These are phyloP conservation scores for Nymphalis urticae DNA, from an alignment of 2,888 invertebrate genomes.

Conservation along the genomic window DNA sequence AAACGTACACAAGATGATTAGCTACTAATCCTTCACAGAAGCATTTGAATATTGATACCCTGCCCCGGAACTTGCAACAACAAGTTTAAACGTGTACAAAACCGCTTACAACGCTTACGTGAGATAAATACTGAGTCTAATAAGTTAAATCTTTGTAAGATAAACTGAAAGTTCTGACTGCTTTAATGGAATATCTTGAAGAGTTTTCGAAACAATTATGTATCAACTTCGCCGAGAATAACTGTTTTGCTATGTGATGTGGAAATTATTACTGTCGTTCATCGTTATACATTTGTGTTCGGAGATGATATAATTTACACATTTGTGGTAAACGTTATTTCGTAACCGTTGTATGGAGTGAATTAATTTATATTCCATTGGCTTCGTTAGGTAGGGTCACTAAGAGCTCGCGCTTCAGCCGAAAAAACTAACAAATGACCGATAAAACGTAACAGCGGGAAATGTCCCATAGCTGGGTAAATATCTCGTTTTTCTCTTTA, in stretches of 20 bases:
- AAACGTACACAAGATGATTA: not conserved
- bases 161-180: slow-evolving; percentile 10
- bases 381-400: too few species aligned
- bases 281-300: not conserved
- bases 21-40: not conserved
- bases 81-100: slow-evolving; percentile 16
- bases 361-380: too few species aligned
- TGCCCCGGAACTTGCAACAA: slow-evolving; percentile 18
- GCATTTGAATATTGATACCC: slow-evolving; percentile 12
- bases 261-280: not conserved
- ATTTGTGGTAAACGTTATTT: not conserved
- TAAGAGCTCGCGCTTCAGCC: too few species aligned
- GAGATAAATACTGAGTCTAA: slow-evolving; percentile 15
- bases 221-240: not conserved
- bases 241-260: not conserved
- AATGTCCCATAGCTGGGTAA: too few species aligned
- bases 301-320: not conserved
- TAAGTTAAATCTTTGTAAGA: slow-evolving; percentile 15
- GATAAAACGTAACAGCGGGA: too few species aligned
- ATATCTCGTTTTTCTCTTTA: too few species aligned
- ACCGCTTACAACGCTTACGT: slow-evolving; percentile 21
- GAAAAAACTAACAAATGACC: too few species aligned
- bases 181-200: slow-evolving; percentile 9
- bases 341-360: too few species aligned
- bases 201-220: slow-evolving; percentile 12